A percentile compares a stretch with the other conserved stretches of the same genome.
These are phyloP conservation scores for Acomys russatus DNA, from an alignment of 2,797 vertebrate species.

Conservation along the genomic window DNA sequence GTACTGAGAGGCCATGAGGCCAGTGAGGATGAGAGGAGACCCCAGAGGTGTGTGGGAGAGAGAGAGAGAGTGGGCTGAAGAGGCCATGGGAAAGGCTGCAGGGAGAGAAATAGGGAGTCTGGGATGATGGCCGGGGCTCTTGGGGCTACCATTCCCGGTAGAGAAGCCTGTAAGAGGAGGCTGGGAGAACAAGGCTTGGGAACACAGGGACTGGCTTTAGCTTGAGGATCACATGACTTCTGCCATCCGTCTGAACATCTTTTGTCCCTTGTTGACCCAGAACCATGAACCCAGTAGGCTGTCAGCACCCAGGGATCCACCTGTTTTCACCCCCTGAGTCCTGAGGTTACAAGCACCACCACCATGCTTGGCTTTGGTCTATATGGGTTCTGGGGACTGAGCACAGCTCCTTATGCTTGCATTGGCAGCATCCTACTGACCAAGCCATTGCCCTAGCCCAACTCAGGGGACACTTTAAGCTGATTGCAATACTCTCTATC, in stretches of 20 bases:
- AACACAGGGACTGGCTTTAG: too few relatives aligned
- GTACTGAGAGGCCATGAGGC: background rate
- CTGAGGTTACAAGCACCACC: background rate
- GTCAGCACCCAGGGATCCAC: background rate
- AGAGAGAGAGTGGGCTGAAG: rapidly evolving
- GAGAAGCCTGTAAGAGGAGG: background rate
- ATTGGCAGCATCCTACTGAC: background rate
- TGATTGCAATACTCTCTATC: background rate
- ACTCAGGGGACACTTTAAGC: background rate
- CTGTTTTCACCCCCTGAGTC: background rate
- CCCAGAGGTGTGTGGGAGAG: background rate
- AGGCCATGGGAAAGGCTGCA: background rate
- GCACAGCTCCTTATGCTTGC: background rate
- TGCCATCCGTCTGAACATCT: background rate
- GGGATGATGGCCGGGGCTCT: background rate
- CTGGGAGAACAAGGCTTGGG: background rate
- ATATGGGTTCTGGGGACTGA: background rate
- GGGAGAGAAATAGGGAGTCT: background rate
- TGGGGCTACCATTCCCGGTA: background rate
- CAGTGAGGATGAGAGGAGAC: background rate
- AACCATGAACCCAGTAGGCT: background rate
- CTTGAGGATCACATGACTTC: background rate
- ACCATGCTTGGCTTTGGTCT: background rate
- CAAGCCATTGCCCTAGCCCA: background rate
- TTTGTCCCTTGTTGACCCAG: background rate